Percentiles rank a stretch among this genome's conserved stretches.
These are phyloP conservation scores for Heliconius aoede DNA, from an alignment of 2,888 invertebrate genomes.

Conservation along the genomic window DNA sequence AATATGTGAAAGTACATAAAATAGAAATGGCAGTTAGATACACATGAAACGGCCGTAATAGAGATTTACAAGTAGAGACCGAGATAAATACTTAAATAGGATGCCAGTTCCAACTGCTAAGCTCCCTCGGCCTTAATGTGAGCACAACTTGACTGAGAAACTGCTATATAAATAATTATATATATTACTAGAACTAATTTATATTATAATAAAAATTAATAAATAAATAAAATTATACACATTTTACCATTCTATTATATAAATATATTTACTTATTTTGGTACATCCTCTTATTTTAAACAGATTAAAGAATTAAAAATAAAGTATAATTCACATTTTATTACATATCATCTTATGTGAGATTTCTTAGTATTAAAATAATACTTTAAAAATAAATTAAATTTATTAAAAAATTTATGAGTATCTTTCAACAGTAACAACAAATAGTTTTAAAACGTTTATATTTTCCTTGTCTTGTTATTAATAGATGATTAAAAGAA, in stretches of 20 bases:
- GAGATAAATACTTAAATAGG: conserved; percentile 41
- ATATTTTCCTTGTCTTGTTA: background rate
- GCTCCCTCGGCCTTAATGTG: conserved; percentile 30
- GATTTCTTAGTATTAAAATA: background rate
- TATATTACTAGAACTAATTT: conserved; percentile 11
- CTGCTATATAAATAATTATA: conserved; percentile 30
- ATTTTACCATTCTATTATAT: background rate
- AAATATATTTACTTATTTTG: background rate
- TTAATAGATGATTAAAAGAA: conserved; percentile 4
- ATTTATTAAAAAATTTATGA: background rate
- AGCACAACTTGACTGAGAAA: conserved; percentile 23
- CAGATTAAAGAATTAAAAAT: background rate
- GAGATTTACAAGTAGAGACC: conserved; percentile 35
- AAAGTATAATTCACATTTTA: background rate
- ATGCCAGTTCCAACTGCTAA: conserved; percentile 33
- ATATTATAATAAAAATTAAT: no score
- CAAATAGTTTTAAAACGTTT: background rate
- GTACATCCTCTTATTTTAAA: background rate
- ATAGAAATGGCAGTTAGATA: conserved; percentile 19
- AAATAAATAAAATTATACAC: background rate
- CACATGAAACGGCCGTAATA: conserved; percentile 34
- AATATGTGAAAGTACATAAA: conserved; percentile 11
- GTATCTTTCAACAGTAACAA: background rate
- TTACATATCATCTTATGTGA: background rate
- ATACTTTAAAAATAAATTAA: background rate